These are phyloP conservation scores for Sciurus carolinensis DNA, from an alignment of 2,797 vertebrate genomes.

Conservation along the genomic window DNA sequence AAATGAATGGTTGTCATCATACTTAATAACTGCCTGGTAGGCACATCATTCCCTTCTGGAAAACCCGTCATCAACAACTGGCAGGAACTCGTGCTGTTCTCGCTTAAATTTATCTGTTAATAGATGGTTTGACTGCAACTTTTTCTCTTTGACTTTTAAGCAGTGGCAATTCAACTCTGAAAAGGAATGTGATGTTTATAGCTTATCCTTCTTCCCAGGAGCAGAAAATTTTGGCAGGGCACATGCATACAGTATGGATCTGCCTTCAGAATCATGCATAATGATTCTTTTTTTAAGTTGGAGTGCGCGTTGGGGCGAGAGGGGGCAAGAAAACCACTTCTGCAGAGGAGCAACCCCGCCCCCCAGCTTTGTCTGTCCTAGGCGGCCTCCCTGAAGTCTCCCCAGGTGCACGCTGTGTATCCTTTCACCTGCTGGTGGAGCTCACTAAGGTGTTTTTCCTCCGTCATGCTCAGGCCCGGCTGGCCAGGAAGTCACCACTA, in stretches of 20 bases:
- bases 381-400: neutral
- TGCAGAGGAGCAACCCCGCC: neutral
- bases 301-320: neutral
- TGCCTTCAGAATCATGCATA: neutral
- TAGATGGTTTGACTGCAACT: neutral
- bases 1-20: conserved; percentile 54
- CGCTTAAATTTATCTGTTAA: conserved; percentile 45
- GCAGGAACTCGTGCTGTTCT: neutral
- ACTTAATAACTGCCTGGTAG: neutral
- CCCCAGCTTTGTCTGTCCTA: neutral
- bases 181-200: neutral
- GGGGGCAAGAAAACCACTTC: neutral
- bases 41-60: neutral
- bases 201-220: neutral
- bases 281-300: neutral
- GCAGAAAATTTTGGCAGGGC: neutral
- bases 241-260: neutral
- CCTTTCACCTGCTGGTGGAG: neutral
- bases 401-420: rapidly evolving
- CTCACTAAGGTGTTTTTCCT: neutral
- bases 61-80: neutral
- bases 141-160: conserved; percentile 47
- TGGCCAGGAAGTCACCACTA: conserved; percentile 20
- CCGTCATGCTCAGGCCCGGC: rapidly evolving
- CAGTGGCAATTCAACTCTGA: conserved; percentile 18